Conservation (phyloP, 2,797 vertebrate genomes). For the Bradypodion ventrale region DNA sequence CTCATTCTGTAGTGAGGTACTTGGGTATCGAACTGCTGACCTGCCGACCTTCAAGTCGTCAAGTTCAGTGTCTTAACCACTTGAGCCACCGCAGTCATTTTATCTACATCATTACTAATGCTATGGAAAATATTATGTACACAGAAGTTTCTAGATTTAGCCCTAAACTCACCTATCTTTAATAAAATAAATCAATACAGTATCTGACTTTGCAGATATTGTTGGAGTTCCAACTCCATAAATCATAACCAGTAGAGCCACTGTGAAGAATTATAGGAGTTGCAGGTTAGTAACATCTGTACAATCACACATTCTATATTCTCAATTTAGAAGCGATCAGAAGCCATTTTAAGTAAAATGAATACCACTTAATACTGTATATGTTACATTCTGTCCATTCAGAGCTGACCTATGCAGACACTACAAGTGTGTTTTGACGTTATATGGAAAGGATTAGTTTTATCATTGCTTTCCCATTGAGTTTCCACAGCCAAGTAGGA, state of each 20-base stretch:
- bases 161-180: not conserved
- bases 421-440: too few species aligned
- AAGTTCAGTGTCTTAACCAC: too few species aligned
- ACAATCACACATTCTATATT: not conserved
- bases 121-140: not conserved
- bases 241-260: not conserved
- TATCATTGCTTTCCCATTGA: too few species aligned
- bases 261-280: not conserved
- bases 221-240: not conserved
- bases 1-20: too few species aligned
- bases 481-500: too few species aligned
- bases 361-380: rapidly evolving
- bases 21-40: too few species aligned
- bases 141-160: not conserved
- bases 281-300: not conserved
- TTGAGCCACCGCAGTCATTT: too few species aligned
- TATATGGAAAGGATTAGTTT: too few species aligned
- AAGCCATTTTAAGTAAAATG: rapidly evolving
- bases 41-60: too few species aligned
- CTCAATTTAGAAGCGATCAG: not conserved
- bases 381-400: too few species aligned
- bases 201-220: not conserved
- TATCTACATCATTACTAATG: not conserved
- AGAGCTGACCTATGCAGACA: too few species aligned
- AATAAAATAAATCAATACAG: too few species aligned